Conservation (phyloP, 2,797 vertebrate genomes). For the Melanotaenia boesemani region DNA sequence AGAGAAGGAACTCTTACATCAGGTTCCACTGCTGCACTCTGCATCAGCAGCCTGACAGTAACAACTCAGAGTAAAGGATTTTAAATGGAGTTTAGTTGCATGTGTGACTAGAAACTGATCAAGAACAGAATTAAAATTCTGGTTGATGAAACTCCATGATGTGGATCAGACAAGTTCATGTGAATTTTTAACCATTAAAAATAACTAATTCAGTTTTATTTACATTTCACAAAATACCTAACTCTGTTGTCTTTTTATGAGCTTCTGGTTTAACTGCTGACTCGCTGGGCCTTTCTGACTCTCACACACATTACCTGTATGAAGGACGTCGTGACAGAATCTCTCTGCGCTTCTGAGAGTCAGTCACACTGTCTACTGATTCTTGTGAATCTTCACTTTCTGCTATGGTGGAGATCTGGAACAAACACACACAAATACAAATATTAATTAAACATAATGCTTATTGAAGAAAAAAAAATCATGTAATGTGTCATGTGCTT, state of each 20-base stretch:
- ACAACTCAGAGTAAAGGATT: neutral
- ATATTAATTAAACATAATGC: neutral
- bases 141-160: too few species aligned
- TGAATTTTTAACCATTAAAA: too few species aligned
- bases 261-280: neutral
- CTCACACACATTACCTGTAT: conserved; percentile 87
- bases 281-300: neutral
- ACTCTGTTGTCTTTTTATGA: neutral
- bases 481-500: neutral
- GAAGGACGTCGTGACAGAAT: conserved; percentile 96
- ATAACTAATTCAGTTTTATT: neutral
- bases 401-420: conserved; percentile 96
- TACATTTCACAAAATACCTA: neutral
- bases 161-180: too few species aligned
- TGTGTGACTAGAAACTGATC: too few species aligned
- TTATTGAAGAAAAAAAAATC: neutral
- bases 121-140: too few species aligned
- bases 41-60: too few species aligned
- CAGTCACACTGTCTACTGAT: conserved; percentile 97
- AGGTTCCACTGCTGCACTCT: neutral
- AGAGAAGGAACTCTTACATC: neutral
- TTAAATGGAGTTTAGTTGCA: too few species aligned
- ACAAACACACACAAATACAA: conserved; percentile 7
- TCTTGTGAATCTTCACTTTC: conserved; percentile 99
- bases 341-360: conserved; percentile 97